Evolutionary conservation across 2,888 invertebrate species (phyloP).

Genomic region (Torymus auratus): DNA sequence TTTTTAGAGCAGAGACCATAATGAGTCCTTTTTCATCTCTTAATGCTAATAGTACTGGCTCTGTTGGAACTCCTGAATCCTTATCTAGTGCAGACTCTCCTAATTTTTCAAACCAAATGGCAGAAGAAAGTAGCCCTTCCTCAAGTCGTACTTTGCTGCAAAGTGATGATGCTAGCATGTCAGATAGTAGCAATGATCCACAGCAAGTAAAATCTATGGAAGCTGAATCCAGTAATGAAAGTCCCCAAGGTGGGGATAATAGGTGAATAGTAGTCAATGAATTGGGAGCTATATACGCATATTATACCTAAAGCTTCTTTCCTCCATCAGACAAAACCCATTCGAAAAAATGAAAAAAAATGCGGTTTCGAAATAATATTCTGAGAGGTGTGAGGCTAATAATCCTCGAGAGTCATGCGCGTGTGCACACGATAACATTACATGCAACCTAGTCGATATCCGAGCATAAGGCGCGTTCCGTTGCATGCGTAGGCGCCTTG

Average conservation of each 20-base stretch:
- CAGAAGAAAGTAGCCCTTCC: constrained; percentile 78
- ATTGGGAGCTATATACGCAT: background rate
- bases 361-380: background rate
- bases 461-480: background rate
- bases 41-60: constrained; percentile 67
- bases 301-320: constrained; percentile 33
- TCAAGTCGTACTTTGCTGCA: constrained; percentile 75
- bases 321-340: constrained; percentile 35
- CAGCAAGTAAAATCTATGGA: constrained; percentile 52
- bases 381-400: constrained; percentile 2
- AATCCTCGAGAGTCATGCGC: background rate
- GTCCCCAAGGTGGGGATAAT: constrained; percentile 31
- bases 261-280: constrained; percentile 49
- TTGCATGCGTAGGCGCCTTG: background rate
- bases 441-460: constrained; percentile 51
- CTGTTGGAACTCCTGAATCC: constrained; percentile 81
- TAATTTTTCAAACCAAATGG: constrained; percentile 78
- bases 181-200: constrained; percentile 65
- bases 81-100: constrained; percentile 81
- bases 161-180: constrained; percentile 73
- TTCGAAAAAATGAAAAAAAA: constrained; percentile 13
- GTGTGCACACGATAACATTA: constrained; percentile 18
- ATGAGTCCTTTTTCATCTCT: constrained; percentile 73
- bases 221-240: constrained; percentile 35
- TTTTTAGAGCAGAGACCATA: constrained; percentile 69